Base-by-base conservation (phyloP, 2,113 vertebrate genomes). In the Rousettus leschenaultii region DNA sequence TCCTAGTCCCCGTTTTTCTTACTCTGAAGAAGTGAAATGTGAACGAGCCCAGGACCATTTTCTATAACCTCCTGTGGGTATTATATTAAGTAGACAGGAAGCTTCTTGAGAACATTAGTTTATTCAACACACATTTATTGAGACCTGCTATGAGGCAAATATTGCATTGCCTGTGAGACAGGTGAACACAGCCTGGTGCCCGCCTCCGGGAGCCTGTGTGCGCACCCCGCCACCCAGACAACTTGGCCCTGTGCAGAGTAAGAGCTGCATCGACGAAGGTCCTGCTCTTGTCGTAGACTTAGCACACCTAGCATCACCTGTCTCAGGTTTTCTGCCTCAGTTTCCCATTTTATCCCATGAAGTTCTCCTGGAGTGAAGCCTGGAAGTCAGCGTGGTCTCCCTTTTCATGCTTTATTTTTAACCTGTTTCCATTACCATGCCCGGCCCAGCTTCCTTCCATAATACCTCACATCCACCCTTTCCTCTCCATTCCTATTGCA, bases 261-360 rank as follows among this genome's bases (percentile, higher is more conserved):
- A 7, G 30, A 0, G 1, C 38, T 19, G 35, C 5, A 2, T 9
- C 6, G 6, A 2, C 16, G 2, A 19, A 24, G 22, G 30, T 12
- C 38, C 55, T n/a, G 3, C 26, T 61, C 57, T 68, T 26, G 0
- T 24, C 12, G 57, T 19, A 43, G 45, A 57, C 30, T 7, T 4
- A 3, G 4, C 77, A 61, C 16, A 26, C 51, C n/a, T 22, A 13
- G 13, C 38, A 11, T 22, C 33, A 3, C 35, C 6, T 4, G 3
- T 9, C n/a, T 63, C 66, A 45, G 35, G 7, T 33, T 21, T 66
- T 43, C 51, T 33, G 24, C n/a, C 33, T 89, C 84, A 30, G 30
- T 38, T 35, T 89, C 63, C 78, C 63, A 8, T 10, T 57, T 55
- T 0, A 9, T 15, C 33, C 7, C 21, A 18, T 13, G 51, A 11